A percentile compares a stretch with the other conserved stretches of the same genome.
Evolutionary conservation across 2,888 invertebrate species (phyloP).

Genomic region (Spodoptera exigua): DNA sequence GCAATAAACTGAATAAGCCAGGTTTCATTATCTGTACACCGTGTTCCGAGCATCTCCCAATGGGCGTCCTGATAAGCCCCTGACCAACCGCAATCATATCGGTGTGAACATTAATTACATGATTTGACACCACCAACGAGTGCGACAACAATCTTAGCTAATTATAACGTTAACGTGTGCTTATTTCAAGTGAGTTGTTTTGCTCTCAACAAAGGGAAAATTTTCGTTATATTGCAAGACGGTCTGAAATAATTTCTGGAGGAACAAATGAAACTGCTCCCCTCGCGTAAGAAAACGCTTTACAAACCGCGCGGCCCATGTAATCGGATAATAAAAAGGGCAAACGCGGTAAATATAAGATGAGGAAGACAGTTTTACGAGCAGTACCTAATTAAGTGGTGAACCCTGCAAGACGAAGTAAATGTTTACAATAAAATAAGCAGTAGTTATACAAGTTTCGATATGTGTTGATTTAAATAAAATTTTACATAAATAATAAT

Average conservation of each 20-base stretch:
- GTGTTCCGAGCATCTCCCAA: conserved; percentile 74
- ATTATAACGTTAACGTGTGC: conserved; percentile 76
- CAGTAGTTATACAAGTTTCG: conserved; percentile 55
- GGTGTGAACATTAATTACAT: conserved; percentile 83
- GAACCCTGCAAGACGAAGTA: conserved; percentile 85
- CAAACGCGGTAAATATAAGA: conserved; percentile 90
- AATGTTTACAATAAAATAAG: conserved; percentile 82
- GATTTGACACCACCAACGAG: conserved; percentile 74
- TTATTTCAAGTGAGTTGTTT: conserved; percentile 66
- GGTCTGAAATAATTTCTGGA: conserved; percentile 86
- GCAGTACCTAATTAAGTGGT: conserved; percentile 89
- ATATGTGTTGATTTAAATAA: too few relatives aligned
- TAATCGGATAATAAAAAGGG: conserved; percentile 90
- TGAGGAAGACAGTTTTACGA: conserved; percentile 90
- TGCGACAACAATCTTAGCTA: conserved; percentile 80
- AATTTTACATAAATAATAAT: too few relatives aligned
- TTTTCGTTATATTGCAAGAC: conserved; percentile 68
- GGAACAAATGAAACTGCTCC: conserved; percentile 89
- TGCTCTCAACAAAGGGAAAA: conserved; percentile 59
- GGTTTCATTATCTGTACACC: conserved; percentile 68
- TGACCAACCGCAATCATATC: conserved; percentile 84
- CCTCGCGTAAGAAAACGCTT: conserved; percentile 85
- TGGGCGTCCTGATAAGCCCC: conserved; percentile 81
- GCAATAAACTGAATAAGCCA: conserved; percentile 66
- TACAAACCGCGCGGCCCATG: conserved; percentile 87